Evolutionary conservation across 2,797 vertebrate species (phyloP), one percentile per base, ranked within the genome.

Genomic region (Hirundo rustica): DNA sequence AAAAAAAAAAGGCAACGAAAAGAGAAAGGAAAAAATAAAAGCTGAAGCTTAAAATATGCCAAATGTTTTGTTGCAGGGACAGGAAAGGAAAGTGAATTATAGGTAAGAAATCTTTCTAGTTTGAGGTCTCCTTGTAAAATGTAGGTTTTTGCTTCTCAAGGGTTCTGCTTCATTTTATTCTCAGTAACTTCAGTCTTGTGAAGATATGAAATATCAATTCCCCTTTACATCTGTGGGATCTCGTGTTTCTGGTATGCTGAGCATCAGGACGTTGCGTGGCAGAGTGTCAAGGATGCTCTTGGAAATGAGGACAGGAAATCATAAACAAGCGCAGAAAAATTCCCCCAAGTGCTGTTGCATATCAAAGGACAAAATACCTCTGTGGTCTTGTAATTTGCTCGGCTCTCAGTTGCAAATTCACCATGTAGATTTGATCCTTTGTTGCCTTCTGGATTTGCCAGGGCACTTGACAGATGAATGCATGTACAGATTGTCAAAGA

Each of bases 371-470:
- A 91, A 82, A 95, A 75, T n/a, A 45, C 20, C 27, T 61, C 61
- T 83, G 44, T 89, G 81, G 58, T 78, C 79, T 75, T 91, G 48
- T 55, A 55, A 75, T 85, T 85, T 89, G 36, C 67, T 86, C 88
- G 67, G 74, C 74, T 94, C 36, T 92, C 86, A 82, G 75, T 16
- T 96, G 55, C 64, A 92, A 92, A 95, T 89, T 94, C 51, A 55
- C 71, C 64, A 11, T 91, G 74, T 23, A 45, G 60, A 76, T 86
- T 68, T 92, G 92, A 88, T 92, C 71, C 77, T 89, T 88, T 89
- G 70, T 88, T 92, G 47, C 76, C 22, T 83, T 77, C 87, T 86
- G 89, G 70, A 70, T 94, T 86, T 94, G 42, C 71, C 45, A 34
- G 73, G 62, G 60, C 71, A 47, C 85, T 92, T 91, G 32, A 58